Conservation (phyloP, 2,888 invertebrate species). For the Geotrupes spiniger region DNA sequence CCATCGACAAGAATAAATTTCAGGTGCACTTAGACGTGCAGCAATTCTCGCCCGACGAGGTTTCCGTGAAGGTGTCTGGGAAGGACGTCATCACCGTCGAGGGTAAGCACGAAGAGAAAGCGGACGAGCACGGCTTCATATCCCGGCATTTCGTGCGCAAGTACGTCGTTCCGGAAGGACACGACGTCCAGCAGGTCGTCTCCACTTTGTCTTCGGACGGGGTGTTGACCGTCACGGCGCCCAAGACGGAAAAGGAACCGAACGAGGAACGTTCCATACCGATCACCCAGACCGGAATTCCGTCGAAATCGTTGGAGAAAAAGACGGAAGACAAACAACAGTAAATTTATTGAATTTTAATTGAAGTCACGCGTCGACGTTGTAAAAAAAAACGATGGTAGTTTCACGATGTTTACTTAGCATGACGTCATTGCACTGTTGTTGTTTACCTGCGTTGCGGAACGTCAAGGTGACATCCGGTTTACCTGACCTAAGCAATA, state of each 20-base stretch:
- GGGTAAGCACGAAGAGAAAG: slow-evolving; percentile 73
- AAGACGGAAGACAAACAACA: slow-evolving; percentile 13
- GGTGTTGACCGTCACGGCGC: slow-evolving; percentile 64
- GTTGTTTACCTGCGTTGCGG: too few relatives aligned
- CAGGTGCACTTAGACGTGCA: slow-evolving; percentile 71
- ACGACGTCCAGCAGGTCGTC: slow-evolving; percentile 66
- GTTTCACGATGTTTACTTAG: too few relatives aligned
- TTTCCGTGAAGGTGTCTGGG: slow-evolving; percentile 69
- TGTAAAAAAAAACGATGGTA: too few relatives aligned
- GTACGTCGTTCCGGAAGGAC: slow-evolving; percentile 70
- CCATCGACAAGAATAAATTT: slow-evolving; percentile 63
- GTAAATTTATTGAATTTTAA: neutral
- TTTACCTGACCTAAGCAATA: too few relatives aligned
- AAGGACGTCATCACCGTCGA: slow-evolving; percentile 64
- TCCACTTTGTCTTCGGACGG: slow-evolving; percentile 77
- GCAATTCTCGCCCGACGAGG: slow-evolving; percentile 72
- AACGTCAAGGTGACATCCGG: too few relatives aligned
- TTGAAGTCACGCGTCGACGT: neutral
- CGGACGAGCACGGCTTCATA: slow-evolving; percentile 71
- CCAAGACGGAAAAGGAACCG: slow-evolving; percentile 49
- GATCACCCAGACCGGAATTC: slow-evolving; percentile 45
- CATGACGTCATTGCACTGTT: too few relatives aligned
- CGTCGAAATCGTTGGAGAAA: slow-evolving; percentile 10
- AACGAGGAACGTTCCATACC: slow-evolving; percentile 50
- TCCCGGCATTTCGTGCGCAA: slow-evolving; percentile 72